Evolutionary conservation across 2,888 invertebrate genomes (phyloP), one percentile per base, ranked within the genome.

Genomic region (Timandra comae): DNA sequence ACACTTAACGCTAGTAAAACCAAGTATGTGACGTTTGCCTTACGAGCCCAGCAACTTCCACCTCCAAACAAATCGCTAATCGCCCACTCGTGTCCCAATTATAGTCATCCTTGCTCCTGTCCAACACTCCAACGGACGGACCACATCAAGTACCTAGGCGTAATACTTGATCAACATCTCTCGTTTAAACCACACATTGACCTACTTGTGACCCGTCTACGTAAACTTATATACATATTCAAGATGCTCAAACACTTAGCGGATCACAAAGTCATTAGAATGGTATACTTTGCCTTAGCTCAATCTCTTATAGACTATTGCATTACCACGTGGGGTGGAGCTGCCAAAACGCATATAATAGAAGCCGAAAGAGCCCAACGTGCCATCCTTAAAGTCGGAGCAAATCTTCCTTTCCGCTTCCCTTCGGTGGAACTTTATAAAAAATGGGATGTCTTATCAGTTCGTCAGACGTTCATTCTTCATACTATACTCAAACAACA

Each of bases 101-200:
- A n/a, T n/a, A n/a, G n/a, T n/a, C n/a, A n/a, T n/a, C n/a, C n/a
- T n/a, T n/a, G n/a, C n/a, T n/a, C n/a, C n/a, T n/a, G n/a, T n/a
- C n/a, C n/a, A n/a, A n/a, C n/a, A n/a, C n/a, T n/a, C n/a, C n/a
- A n/a, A n/a, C n/a, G n/a, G n/a, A n/a, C n/a, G n/a, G n/a, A n/a
- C n/a, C n/a, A 8, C 5, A 24, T 39, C 2, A 39, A 35, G 22
- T 39, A 35, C 20, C 22, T 35, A 7, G 35, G 39, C 2, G 24
- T 35, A 1, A 11, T 30, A 1, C 9, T 35, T 5, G 35, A 39
- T 11, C 9, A 19, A 6, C 20, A 26, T 6, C 16, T 39, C 7
- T 27, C 9, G 7, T 40, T 32, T 26, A 5, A 13, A 3, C 16
- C 19, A 2, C 40, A 40, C n/a, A 33, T 40, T 9, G 19, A 30